Base-by-base conservation (phyloP, 2,888 invertebrate genomes). In the Catocala nupta region DNA sequence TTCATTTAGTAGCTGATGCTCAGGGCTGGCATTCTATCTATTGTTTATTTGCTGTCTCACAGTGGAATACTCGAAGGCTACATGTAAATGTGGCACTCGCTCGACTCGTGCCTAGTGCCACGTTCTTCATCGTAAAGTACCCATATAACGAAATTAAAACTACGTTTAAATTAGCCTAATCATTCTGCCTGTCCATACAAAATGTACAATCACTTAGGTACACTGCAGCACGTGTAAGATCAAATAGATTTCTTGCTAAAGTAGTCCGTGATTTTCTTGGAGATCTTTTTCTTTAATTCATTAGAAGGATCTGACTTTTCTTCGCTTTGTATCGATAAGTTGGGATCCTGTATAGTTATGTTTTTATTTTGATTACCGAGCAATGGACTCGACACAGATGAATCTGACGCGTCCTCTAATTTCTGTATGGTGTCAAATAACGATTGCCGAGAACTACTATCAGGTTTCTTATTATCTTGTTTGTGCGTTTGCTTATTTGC, bases 211-310 rank as follows among this genome's bases (percentile, higher is more conserved):
- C 5, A 4, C 12, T 13, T 16, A 12, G 13, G 11, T 2, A 9
- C 12, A 60, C 43, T 44, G 11, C 47, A 55, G n/a, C 45, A 55
- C 6, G 34, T 47, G 7, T 48, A 44, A 6, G 52, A 80, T 87
- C 82, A 88, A 73, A 75, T 74, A 1, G 84, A 65, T 70, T 89
- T 91, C 75, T 89, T 92, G 65, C 83, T 80, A 65, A 93, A 94
- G 72, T 92, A 93, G 75, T 93, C 92, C 0, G 94, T 93, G 33
- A 94, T 94, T 85, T 91, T 92, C 57, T 77, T 89, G 8, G 83
- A 79, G 7, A 89, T 80, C 71, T 81, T 90, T 74, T 86, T 92
- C 71, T 92, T 92, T 0, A 81, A 68, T 43, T 90, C 89, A 5
- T 84, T 66, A 0, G 84, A 65, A 0, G 87, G 60, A 5, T 87